These are phyloP conservation scores for Rotaria sp. DNA, from an alignment of 2,888 invertebrate genomes.

Conservation along the genomic window DNA sequence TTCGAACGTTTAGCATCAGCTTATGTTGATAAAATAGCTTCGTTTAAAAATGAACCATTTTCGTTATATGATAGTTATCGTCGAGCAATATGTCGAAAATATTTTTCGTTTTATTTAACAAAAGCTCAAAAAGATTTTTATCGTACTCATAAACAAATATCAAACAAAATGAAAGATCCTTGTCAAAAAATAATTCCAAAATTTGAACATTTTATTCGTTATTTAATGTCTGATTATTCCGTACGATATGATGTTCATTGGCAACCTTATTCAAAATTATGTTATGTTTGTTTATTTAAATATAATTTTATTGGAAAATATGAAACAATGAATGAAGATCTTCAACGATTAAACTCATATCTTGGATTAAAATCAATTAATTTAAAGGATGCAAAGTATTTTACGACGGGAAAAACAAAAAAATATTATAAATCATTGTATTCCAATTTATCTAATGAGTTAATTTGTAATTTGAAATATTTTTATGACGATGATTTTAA, in stretches of 20 bases:
- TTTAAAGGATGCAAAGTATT: neutral
- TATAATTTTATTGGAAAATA: constrained; percentile 84
- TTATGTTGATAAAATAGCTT: constrained; percentile 75
- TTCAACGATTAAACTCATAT: constrained; percentile 56
- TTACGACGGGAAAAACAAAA: neutral
- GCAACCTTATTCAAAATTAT: constrained; percentile 72
- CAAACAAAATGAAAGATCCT: neutral
- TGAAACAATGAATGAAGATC: constrained; percentile 74
- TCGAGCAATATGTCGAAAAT: constrained; percentile 59
- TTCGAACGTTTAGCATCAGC: constrained; percentile 82
- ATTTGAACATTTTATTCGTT: neutral
- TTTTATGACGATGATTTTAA: neutral
- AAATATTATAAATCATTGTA: neutral
- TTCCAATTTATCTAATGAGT: neutral
- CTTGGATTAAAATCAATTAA: neutral
- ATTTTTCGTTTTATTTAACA: neutral
- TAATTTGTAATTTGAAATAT: neutral
- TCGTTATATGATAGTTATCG: constrained; percentile 62
- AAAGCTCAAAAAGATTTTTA: constrained; percentile 68
- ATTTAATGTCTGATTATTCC: neutral
- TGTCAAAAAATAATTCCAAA: neutral
- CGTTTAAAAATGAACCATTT: constrained; percentile 46
- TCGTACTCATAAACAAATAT: constrained; percentile 49
- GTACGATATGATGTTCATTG: constrained; percentile 69
- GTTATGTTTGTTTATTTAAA: constrained; percentile 76